phyloP scores from a whole-genome alignment of 2,797 vertebrate species.

The Zalophus californianus region DNA sequence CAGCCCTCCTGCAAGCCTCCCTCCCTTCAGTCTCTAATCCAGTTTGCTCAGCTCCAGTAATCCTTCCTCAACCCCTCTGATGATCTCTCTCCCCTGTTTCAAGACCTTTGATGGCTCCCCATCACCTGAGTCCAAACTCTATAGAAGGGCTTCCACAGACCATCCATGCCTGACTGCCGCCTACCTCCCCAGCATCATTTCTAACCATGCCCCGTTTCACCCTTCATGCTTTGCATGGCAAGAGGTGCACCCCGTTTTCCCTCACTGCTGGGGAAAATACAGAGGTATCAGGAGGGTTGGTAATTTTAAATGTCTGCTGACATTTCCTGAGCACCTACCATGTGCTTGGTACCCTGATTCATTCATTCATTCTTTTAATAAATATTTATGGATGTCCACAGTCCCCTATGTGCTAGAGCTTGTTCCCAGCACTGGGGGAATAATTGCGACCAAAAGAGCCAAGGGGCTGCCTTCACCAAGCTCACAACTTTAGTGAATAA shows the following conservation, averaged over 20 bases:
- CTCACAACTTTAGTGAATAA: background rate
- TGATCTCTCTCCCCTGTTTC: background rate
- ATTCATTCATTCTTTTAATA: background rate
- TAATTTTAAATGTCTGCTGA: background rate
- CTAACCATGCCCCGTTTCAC: background rate
- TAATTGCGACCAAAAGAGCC: background rate
- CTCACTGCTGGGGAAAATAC: background rate
- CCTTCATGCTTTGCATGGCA: background rate
- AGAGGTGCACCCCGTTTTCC: background rate
- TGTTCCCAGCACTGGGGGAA: background rate
- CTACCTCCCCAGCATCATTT: background rate
- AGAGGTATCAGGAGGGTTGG: background rate
- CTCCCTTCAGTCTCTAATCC: background rate
- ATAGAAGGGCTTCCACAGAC: background rate
- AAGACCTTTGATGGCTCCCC: background rate
- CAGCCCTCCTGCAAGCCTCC: background rate
- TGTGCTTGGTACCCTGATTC: background rate
- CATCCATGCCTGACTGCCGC: fast-evolving
- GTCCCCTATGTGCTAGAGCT: background rate
- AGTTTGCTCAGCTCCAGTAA: background rate
- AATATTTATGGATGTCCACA: background rate
- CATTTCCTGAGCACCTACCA: background rate
- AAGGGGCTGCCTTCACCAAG: background rate
- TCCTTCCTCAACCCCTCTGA: background rate
- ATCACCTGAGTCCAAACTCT: background rate